Conservation (phyloP, 1,140 invertebrate genomes). For the Caerostris extrusa region DNA sequence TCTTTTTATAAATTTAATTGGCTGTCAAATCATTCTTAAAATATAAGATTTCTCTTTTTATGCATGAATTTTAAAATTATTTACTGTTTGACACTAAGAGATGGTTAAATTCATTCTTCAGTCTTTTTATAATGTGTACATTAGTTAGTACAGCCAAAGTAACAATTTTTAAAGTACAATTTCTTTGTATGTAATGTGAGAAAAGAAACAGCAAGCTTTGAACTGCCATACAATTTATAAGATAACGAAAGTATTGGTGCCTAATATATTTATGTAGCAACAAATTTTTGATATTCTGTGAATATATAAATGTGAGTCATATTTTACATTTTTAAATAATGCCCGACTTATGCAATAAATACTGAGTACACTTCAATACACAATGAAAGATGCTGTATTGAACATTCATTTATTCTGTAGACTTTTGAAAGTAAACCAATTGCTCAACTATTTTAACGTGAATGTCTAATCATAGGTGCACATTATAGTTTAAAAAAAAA, state of each 20-base stretch:
- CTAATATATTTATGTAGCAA: constrained; percentile 62
- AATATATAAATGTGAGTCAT: constrained; percentile 2
- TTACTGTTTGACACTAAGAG: background rate
- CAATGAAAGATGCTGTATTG: background rate
- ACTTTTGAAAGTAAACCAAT: background rate
- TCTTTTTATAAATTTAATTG: background rate
- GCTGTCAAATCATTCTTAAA: background rate
- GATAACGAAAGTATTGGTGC: constrained; percentile 30
- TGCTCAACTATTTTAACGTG: constrained; percentile 6
- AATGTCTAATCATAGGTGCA: background rate
- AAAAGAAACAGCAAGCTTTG: background rate
- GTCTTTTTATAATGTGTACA: background rate
- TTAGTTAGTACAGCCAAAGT: background rate
- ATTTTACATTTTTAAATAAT: background rate
- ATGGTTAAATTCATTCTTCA: background rate
- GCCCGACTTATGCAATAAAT: background rate
- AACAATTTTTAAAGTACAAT: constrained; percentile 2
- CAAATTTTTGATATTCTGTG: constrained; percentile 47
- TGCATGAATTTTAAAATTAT: background rate
- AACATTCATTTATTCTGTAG: background rate
- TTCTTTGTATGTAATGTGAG: background rate
- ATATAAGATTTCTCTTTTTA: background rate
- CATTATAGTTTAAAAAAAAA: background rate
- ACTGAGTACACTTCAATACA: background rate
- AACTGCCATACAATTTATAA: constrained; percentile 7